A percentile compares a stretch with the other conserved stretches of the same genome.
Conservation (phyloP, 2,113 vertebrate genomes). For the Mobula hypostoma region DNA sequence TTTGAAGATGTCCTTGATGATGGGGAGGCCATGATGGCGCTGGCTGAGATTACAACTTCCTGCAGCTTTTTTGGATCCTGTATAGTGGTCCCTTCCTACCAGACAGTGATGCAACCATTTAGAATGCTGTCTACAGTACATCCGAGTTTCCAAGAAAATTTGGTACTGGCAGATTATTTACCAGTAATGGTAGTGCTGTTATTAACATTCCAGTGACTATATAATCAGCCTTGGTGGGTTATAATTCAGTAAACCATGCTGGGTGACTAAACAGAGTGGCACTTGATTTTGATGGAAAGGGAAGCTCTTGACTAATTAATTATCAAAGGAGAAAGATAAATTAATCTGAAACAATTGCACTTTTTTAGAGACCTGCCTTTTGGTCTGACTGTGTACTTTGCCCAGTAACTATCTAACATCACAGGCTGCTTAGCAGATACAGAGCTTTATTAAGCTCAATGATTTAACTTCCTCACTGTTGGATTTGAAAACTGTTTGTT, state of each 20-base stretch:
- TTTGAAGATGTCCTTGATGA: too few relatives aligned
- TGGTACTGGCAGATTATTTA: neutral
- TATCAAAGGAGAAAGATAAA: neutral
- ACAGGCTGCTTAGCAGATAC: neutral
- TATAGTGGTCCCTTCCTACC: too few relatives aligned
- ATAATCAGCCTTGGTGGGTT: neutral
- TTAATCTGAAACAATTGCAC: neutral
- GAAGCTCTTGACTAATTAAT: neutral
- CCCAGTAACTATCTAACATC: neutral
- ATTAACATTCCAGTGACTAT: neutral
- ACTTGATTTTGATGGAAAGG: neutral
- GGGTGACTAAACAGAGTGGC: neutral
- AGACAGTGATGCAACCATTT: too few relatives aligned
- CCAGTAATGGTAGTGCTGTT: neutral
- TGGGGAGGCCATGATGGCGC: too few relatives aligned
- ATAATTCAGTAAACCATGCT: neutral
- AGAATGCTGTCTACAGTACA: too few relatives aligned
- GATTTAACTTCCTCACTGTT: neutral
- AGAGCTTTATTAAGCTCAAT: neutral
- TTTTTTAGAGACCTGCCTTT: neutral
- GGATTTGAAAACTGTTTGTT: slow-evolving; percentile 5
- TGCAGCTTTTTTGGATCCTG: too few relatives aligned
- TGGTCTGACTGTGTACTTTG: neutral
- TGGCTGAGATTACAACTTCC: too few relatives aligned
- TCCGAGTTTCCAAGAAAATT: too few relatives aligned